Percentiles rank a stretch among this genome's conserved stretches.
phyloP scores from a whole-genome alignment of 2,113 vertebrate species.

The Butorides virescens region DNA sequence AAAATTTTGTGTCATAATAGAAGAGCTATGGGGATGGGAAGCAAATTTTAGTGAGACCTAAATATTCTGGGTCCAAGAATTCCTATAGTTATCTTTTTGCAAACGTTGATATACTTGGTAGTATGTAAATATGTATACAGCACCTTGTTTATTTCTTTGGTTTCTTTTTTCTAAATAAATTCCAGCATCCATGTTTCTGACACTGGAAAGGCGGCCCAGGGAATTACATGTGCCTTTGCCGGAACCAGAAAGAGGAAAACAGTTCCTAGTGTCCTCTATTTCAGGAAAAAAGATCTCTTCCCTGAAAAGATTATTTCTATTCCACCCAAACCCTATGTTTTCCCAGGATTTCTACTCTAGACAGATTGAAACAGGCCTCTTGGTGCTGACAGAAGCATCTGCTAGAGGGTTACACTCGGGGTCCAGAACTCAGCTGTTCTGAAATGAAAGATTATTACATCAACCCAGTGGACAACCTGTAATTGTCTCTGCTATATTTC shows the following conservation, averaged over 20 bases:
- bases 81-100: not conserved
- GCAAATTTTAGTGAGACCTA: not conserved
- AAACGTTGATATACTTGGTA: not conserved
- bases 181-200: not conserved
- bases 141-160: not conserved
- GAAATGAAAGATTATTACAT: slow-evolving; percentile 4
- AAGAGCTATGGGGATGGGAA: not conserved
- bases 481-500: not conserved
- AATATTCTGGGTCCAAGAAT: not conserved
- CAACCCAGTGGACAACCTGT: not conserved
- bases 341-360: not conserved
- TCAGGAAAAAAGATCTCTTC: not conserved
- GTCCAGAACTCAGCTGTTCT: slow-evolving; percentile 14
- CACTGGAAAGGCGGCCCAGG: not conserved
- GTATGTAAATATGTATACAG: not conserved
- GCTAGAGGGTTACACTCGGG: not conserved
- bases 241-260: not conserved
- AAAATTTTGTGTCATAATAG: not conserved
- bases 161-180: not conserved
- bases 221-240: not conserved
- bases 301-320: not conserved
- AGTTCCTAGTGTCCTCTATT: not conserved
- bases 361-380: not conserved
- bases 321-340: not conserved
- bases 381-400: not conserved